Conservation (phyloP, 2,888 invertebrate species). For the Ischnus inquisitorius region DNA sequence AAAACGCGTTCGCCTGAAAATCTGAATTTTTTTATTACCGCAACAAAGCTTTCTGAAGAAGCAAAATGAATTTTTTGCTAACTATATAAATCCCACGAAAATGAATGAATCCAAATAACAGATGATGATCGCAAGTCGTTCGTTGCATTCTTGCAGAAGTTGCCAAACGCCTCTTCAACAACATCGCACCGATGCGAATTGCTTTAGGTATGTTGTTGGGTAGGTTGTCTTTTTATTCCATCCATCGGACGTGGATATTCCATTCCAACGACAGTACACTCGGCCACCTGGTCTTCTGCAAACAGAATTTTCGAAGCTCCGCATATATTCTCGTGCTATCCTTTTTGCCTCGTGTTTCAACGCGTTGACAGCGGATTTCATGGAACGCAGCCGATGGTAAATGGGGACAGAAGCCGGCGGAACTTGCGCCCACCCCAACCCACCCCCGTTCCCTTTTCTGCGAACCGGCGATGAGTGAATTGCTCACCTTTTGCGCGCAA, state of each 20-base stretch:
- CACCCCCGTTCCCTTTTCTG: neutral
- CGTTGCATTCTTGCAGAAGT: too few species aligned
- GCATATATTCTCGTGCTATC: neutral
- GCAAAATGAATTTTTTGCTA: too few species aligned
- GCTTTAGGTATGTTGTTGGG: too few species aligned
- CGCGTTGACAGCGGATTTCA: conserved; percentile 70
- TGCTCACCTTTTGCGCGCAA: neutral
- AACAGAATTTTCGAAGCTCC: neutral
- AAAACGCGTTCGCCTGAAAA: too few species aligned
- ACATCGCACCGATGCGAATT: too few species aligned
- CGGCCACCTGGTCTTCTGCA: conserved; percentile 2
- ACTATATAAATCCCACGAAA: too few species aligned
- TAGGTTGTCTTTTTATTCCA: neutral
- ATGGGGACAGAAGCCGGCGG: conserved; percentile 57
- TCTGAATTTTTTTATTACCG: too few species aligned
- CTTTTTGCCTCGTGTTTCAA: conserved; percentile 39
- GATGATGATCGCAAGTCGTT: neutral
- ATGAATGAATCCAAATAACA: too few species aligned
- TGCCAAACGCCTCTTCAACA: too few species aligned
- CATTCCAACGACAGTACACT: neutral
- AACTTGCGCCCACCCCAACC: conserved; percentile 4
- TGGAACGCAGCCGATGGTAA: conserved; percentile 68
- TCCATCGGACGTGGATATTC: neutral
- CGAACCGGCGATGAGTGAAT: conserved; percentile 1
- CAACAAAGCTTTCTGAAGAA: too few species aligned